Evolutionary conservation across 2,113 vertebrate species (phyloP).

Genomic region (Fulmarus glacialis): DNA sequence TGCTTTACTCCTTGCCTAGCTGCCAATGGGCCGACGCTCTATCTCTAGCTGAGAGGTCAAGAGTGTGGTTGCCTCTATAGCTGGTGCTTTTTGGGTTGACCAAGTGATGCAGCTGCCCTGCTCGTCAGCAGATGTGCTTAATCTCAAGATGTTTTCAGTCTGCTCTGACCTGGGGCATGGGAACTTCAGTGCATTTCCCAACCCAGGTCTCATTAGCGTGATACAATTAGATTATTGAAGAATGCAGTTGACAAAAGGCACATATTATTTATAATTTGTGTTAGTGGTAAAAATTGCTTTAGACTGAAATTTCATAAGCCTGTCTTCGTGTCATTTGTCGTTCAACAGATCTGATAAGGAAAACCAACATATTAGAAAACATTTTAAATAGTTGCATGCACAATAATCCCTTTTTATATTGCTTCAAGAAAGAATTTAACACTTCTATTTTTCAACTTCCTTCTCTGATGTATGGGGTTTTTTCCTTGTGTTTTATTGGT

Average conservation of each 20-base stretch:
- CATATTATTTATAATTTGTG: slow-evolving; percentile 42
- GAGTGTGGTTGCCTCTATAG: not conserved
- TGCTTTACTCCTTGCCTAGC: not conserved
- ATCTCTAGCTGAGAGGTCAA: slow-evolving; percentile 17
- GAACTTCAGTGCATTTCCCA: slow-evolving; percentile 59
- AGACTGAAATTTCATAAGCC: slow-evolving; percentile 45
- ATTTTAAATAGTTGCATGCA: not conserved
- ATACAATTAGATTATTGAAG: slow-evolving; percentile 56
- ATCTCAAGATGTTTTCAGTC: not conserved
- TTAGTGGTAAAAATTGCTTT: slow-evolving; percentile 48
- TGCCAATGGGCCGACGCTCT: not conserved
- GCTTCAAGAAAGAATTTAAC: not conserved
- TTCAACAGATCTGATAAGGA: not conserved
- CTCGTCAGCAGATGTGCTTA: slow-evolving; percentile 45
- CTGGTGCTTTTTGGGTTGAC: not conserved
- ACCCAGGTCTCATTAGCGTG: slow-evolving; percentile 45
- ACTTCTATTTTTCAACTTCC: not conserved
- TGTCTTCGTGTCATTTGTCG: slow-evolving; percentile 4
- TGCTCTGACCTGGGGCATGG: slow-evolving; percentile 35
- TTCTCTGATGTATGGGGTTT: not conserved
- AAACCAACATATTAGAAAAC: not conserved
- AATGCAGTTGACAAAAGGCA: slow-evolving; percentile 52
- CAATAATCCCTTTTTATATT: not conserved
- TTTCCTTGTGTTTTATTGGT: not conserved
- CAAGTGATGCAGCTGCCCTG: not conserved